These are phyloP conservation scores for Phaenicophaeus curvirostris DNA, from an alignment of 2,797 vertebrate genomes.

Conservation along the genomic window DNA sequence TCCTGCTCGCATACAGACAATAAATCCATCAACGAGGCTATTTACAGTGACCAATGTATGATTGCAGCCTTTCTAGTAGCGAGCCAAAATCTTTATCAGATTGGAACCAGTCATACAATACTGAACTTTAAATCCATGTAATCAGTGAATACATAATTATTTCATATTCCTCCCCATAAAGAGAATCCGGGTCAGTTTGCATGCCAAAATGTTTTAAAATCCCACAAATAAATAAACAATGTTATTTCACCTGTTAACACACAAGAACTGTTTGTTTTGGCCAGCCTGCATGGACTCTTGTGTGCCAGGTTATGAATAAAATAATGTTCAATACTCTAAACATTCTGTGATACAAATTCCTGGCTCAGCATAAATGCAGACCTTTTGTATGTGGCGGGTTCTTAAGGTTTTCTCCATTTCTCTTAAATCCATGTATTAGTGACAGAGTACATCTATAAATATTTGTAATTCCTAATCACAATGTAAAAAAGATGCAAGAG, in stretches of 20 bases:
- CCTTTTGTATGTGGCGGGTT: background rate
- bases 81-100: conserved; percentile 52
- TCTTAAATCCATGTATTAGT: background rate
- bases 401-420: conserved; percentile 30
- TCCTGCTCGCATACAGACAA: background rate
- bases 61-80: background rate
- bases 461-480: background rate
- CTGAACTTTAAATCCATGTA: background rate
- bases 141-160: background rate
- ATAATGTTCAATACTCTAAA: conserved; percentile 40
- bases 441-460: background rate
- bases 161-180: background rate
- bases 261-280: conserved; percentile 39
- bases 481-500: background rate
- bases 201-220: background rate
- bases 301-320: conserved; percentile 44
- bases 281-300: background rate
- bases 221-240: conserved; percentile 44
- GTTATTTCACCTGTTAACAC: conserved; percentile 63
- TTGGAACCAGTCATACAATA: background rate
- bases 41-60: background rate
- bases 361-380: conserved; percentile 50
- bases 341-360: conserved; percentile 46
- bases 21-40: background rate
- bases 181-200: background rate